These are phyloP conservation scores for Pseudoips prasinana DNA, from an alignment of 2,888 invertebrate genomes.

Conservation along the genomic window DNA sequence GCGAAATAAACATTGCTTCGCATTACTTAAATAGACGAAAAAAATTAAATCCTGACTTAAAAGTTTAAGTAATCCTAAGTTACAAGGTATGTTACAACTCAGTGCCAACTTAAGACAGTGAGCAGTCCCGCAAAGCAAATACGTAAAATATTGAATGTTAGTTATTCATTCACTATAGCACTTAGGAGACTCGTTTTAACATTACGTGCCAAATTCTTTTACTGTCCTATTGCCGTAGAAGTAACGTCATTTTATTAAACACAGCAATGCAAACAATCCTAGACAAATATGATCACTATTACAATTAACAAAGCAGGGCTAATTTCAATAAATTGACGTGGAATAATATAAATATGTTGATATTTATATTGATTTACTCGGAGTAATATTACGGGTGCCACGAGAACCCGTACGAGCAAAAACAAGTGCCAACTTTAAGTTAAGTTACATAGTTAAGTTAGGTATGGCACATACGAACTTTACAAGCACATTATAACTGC, in stretches of 20 bases:
- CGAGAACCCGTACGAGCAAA: neutral
- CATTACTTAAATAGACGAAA: too few species aligned
- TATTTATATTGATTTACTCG: too few species aligned
- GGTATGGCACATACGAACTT: conserved; percentile 36
- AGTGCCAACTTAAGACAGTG: conserved; percentile 21
- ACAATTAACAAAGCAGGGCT: too few species aligned
- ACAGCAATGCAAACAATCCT: conserved; percentile 5
- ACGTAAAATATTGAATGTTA: conserved; percentile 62
- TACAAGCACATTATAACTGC: conserved; percentile 19
- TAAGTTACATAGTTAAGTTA: conserved; percentile 29
- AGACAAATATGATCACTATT: too few species aligned
- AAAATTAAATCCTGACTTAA: too few species aligned
- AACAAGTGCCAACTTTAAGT: conserved; percentile 42
- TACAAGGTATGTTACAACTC: conserved; percentile 22
- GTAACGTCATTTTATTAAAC: conserved; percentile 18
- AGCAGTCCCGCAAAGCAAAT: conserved; percentile 43
- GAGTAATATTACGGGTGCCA: too few species aligned
- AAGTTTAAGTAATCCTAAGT: too few species aligned
- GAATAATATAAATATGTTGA: too few species aligned
- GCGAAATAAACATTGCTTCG: too few species aligned
- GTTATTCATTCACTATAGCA: conserved; percentile 51
- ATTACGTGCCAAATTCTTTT: conserved; percentile 54
- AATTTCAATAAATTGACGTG: neutral
- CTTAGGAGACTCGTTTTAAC: conserved; percentile 42
- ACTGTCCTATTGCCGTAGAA: conserved; percentile 12